These are phyloP conservation scores for Trichosurus vulpecula DNA, from an alignment of 2,797 vertebrate genomes.

Conservation along the genomic window DNA sequence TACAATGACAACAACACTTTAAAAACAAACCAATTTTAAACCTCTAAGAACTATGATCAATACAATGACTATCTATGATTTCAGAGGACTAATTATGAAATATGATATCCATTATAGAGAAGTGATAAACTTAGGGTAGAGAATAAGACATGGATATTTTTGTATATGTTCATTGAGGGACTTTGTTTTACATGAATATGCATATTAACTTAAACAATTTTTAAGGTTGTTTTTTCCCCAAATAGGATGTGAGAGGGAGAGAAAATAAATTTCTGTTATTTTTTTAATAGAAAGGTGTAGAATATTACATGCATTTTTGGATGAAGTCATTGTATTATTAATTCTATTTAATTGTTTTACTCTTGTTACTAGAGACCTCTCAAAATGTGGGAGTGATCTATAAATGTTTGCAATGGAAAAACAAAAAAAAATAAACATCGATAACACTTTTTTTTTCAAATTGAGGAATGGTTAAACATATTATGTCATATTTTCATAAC, in stretches of 20 bases:
- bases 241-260: neutral
- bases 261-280: neutral
- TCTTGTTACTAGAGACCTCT: too few relatives aligned
- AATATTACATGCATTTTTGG: neutral
- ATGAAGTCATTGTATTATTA: neutral
- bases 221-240: neutral
- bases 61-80: neutral
- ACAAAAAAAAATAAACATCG: too few relatives aligned
- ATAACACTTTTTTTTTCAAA: too few relatives aligned
- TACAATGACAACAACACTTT: neutral
- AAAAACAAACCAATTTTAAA: neutral
- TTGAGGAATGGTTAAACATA: too few relatives aligned
- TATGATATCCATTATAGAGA: neutral
- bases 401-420: too few relatives aligned
- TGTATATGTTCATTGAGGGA: neutral
- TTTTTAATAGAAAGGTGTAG: neutral
- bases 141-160: neutral
- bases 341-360: too few relatives aligned
- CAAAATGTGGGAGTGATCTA: neutral
- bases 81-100: neutral
- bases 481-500: too few relatives aligned
- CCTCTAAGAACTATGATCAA: neutral
- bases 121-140: neutral
- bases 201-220: neutral
- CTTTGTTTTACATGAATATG: neutral